Evolutionary conservation across 2,888 invertebrate species (phyloP), one percentile per base, ranked within the genome.

Genomic region (Diarsia rubi): DNA sequence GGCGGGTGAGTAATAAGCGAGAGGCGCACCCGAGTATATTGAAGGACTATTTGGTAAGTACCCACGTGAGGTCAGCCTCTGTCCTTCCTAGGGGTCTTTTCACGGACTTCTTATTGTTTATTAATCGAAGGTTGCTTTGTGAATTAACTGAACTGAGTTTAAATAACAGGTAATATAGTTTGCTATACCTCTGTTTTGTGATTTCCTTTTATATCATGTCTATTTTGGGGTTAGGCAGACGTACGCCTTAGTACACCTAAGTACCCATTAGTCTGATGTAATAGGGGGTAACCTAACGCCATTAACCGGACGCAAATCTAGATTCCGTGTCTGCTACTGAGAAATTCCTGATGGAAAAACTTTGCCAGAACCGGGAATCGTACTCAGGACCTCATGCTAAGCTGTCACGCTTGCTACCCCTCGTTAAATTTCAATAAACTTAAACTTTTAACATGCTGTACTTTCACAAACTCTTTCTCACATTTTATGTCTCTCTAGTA

Each of bases 11-110:
- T 60, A 67, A 12, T 59, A 52, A 78, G 31, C 19, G 78, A 12
- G 21, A 14, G 42, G 31, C 31, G 16, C 21, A 49, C 24, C 12
- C 42, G 9, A 14, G 11, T 3, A n/a, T 37, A 64, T 37, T 72
- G 73, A 60, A 72, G 45, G 52, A 60, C 59, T 27, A 79, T 52
- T 63, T n/a, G n/a, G 14, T 62, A 42, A 14, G 42, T 62, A 42
- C 62, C 11, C 14, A 0, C 27, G 12, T n/a, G 24, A 79, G 45
- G n/a, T 31, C 73, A 19, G 37, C 3, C 24, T 19, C 2, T n/a
- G 49, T 45, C 77, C 79, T 77, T 65, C 59, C 1, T 31, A 64
- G 1, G 12, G 45, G 27, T 65, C 52, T 73, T 71, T 52, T 60
- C 37, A 24, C 9, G n/a, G 37, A 24, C 37, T 77, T 72, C 27